Evolutionary conservation across 53 echinoderm and acorn worm genomes (phyloP).

Genomic region (Apostichopus leukothele): DNA sequence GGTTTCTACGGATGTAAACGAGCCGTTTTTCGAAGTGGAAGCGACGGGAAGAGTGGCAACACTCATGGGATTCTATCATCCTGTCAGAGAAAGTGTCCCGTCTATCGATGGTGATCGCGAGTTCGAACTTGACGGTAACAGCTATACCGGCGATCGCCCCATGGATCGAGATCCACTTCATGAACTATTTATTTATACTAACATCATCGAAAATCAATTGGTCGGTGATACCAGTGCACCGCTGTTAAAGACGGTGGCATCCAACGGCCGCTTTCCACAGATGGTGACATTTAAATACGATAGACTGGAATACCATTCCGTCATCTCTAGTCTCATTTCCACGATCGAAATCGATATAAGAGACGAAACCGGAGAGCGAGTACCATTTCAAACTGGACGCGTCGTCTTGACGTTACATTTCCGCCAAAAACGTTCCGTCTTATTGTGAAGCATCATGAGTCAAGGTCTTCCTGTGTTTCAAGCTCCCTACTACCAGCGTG

Average conservation of each 20-base stretch:
- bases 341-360: constrained; percentile 75
- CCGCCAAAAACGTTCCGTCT: constrained; percentile 38
- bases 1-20: not conserved
- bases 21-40: not conserved
- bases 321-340: constrained; percentile 56
- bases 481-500: constrained; percentile 17
- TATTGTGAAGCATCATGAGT: not conserved
- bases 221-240: constrained; percentile 74
- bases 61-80: not conserved
- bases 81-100: not conserved
- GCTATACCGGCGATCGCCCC: not conserved
- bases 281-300: constrained; percentile 42
- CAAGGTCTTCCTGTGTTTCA: not conserved
- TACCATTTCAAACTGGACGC: constrained; percentile 24
- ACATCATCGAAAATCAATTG: not conserved
- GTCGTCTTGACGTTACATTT: constrained; percentile 70
- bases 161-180: not conserved
- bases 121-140: constrained; percentile 41
- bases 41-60: not conserved
- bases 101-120: not conserved
- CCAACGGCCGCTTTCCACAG: constrained; percentile 15
- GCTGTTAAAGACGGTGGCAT: constrained; percentile 55
- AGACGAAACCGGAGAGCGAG: constrained; percentile 36
- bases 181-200: constrained; percentile 4
- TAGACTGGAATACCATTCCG: constrained; percentile 60